A percentile compares a stretch with the other conserved stretches of the same genome.
phyloP scores from a whole-genome alignment of 2,113 vertebrate genomes.

The Gasterosteus aculeatus region DNA sequence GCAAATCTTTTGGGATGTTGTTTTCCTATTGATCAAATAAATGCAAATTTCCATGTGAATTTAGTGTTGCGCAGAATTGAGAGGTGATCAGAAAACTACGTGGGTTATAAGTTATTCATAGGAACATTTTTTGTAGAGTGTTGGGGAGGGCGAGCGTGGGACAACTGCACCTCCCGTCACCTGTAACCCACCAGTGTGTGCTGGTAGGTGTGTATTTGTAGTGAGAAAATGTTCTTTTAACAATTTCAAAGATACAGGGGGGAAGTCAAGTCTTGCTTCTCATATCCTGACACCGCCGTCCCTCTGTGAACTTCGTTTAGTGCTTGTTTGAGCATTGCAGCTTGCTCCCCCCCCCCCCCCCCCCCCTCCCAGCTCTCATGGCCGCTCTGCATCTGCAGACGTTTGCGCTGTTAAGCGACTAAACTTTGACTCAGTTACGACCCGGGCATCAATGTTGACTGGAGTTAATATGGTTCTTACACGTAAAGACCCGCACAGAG shows the following conservation, averaged over 20 bases:
- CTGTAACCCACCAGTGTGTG: neutral
- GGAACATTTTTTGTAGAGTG: neutral
- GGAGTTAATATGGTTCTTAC: neutral
- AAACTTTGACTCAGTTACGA: neutral
- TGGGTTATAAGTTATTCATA: slow-evolving; percentile 17
- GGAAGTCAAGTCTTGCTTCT: neutral
- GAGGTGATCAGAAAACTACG: slow-evolving; percentile 37
- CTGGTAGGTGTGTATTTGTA: neutral
- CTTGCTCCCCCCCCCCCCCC: too few relatives aligned
- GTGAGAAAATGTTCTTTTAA: neutral
- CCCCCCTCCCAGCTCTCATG: neutral
- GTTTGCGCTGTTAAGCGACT: neutral
- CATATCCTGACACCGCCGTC: neutral
- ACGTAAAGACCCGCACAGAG: neutral
- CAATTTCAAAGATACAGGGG: neutral
- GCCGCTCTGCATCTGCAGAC: too few relatives aligned
- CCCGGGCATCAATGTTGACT: neutral
- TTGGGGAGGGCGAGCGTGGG: neutral
- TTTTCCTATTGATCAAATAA: neutral
- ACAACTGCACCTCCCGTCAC: neutral
- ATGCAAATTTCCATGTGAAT: neutral
- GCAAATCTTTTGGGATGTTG: neutral
- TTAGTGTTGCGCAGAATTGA: neutral
- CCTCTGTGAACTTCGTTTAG: neutral
- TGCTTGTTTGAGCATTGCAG: neutral